These are phyloP conservation scores for Amblyteles armatorius DNA, from an alignment of 2,888 invertebrate genomes.

Conservation along the genomic window DNA sequence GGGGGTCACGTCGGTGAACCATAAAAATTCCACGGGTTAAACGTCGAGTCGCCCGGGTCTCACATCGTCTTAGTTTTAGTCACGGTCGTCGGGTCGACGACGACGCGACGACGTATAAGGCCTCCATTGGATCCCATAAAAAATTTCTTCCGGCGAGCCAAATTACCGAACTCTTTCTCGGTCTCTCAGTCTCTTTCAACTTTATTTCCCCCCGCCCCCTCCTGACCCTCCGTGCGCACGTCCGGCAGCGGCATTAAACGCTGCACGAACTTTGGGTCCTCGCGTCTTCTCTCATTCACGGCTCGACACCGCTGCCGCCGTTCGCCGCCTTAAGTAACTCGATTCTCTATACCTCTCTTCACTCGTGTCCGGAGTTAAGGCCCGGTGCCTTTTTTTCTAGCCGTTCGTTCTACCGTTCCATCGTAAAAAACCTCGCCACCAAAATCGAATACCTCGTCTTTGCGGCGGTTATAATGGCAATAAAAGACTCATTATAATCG, in stretches of 20 bases:
- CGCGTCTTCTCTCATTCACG: conserved; percentile 53
- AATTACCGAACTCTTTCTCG: conserved; percentile 66
- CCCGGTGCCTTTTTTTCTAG: conserved; percentile 39
- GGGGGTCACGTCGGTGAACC: conserved; percentile 52
- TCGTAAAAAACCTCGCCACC: conserved; percentile 67
- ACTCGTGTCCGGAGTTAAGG: conserved; percentile 29
- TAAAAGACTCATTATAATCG: conserved; percentile 72
- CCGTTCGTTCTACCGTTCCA: conserved; percentile 34
- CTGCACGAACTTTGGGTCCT: conserved; percentile 45
- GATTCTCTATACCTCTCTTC: conserved; percentile 56
- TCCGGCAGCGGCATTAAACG: conserved; percentile 57
- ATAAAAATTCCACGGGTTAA: conserved; percentile 66
- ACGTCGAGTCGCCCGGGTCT: conserved; percentile 34
- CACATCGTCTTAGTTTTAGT: conserved; percentile 60
- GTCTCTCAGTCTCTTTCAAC: conserved; percentile 17
- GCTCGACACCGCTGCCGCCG: conserved; percentile 49
- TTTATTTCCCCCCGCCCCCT: conserved; percentile 5
- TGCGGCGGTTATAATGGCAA: conserved; percentile 71
- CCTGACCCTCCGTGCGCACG: conserved; percentile 28
- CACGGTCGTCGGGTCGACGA: conserved; percentile 44
- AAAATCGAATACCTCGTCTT: conserved; percentile 69
- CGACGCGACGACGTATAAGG: conserved; percentile 44
- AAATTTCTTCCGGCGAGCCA: conserved; percentile 80
- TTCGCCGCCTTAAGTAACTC: conserved; percentile 47
- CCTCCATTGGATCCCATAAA: conserved; percentile 75